Evolutionary conservation across 2,113 vertebrate species (phyloP).

Genomic region (Nothocercus nigrocapillus): DNA sequence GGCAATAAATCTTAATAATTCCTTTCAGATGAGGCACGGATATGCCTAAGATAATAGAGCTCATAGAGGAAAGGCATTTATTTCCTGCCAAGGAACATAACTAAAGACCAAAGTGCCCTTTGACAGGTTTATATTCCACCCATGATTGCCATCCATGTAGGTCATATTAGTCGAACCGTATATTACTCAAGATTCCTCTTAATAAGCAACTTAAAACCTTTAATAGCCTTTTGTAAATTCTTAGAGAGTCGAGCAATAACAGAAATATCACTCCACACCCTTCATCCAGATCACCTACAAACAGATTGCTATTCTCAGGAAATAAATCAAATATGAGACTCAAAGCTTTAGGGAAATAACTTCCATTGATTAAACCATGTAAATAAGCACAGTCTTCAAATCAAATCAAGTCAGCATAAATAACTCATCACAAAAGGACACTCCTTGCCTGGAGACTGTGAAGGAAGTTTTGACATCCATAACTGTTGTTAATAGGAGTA

Average conservation of each 20-base stretch:
- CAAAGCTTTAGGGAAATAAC: neutral
- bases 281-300: neutral
- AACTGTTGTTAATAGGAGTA: neutral
- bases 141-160: neutral
- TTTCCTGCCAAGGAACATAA: constrained; percentile 12
- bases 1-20: neutral
- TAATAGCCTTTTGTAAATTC: neutral
- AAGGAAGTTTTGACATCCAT: neutral
- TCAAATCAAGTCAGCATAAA: neutral
- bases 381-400: neutral
- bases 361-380: neutral
- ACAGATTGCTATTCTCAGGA: neutral
- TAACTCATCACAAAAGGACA: neutral
- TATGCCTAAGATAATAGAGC: constrained; percentile 3
- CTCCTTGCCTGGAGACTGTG: neutral
- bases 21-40: neutral
- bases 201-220: constrained; percentile 1
- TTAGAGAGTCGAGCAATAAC: neutral
- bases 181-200: neutral
- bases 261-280: neutral
- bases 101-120: constrained; percentile 35
- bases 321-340: constrained; percentile 8
- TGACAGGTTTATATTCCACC: constrained; percentile 56
- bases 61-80: neutral
- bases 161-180: neutral